These are phyloP conservation scores for Drosophila nikananu DNA, from an alignment of 1,140 invertebrate genomes.

Conservation along the genomic window DNA sequence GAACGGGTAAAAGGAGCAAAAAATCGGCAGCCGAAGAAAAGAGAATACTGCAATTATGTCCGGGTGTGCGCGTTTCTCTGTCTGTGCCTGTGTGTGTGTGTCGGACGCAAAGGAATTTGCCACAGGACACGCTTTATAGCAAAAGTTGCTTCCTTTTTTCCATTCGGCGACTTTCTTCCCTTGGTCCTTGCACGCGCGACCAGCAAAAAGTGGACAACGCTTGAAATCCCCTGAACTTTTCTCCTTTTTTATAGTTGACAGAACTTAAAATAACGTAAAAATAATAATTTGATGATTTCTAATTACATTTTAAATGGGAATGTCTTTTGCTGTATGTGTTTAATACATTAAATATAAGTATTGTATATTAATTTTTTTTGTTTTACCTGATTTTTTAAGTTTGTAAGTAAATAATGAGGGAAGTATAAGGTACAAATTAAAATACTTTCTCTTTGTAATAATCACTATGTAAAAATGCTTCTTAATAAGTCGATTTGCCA, in stretches of 20 bases:
- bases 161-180: slow-evolving; percentile 58
- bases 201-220: slow-evolving; percentile 3
- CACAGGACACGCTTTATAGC: slow-evolving; percentile 80
- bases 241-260: neutral
- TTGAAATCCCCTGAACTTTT: slow-evolving; percentile 24
- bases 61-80: slow-evolving; percentile 29
- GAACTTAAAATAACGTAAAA: slow-evolving; percentile 6
- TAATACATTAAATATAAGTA: neutral
- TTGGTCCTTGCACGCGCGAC: neutral
- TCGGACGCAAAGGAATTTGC: slow-evolving; percentile 63
- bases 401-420: no score
- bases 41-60: slow-evolving; percentile 57
- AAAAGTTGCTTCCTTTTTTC: slow-evolving; percentile 73
- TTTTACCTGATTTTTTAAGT: no score
- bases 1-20: slow-evolving; percentile 58
- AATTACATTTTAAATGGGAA: neutral
- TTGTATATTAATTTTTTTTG: no score
- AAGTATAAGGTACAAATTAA: no score
- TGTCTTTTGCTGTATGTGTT: neutral
- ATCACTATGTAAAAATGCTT: no score
- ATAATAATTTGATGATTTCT: slow-evolving; percentile 4
- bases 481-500: no score
- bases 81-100: slow-evolving; percentile 28
- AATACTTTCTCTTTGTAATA: no score
- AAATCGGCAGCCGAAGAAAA: slow-evolving; percentile 72